phyloP scores from a whole-genome alignment of 2,113 vertebrate species.

The Hippocampus zosterae region DNA sequence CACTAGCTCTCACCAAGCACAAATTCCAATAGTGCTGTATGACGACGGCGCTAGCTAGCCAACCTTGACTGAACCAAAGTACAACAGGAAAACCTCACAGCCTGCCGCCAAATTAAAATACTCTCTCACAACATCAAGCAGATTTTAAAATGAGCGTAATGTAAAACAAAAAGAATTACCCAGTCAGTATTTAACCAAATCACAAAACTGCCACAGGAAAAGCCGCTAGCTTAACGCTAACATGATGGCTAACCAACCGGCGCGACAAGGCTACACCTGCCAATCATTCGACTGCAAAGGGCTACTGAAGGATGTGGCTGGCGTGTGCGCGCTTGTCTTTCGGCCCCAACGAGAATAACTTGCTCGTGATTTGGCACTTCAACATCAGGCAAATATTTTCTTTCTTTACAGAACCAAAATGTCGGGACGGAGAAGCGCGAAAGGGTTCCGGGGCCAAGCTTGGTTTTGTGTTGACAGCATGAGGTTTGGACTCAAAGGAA shows the following conservation, averaged over 20 bases:
- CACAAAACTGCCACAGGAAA: background rate
- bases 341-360: conserved; percentile 31
- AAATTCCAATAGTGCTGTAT: too few relatives aligned
- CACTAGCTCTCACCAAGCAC: too few relatives aligned
- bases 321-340: background rate
- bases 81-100: too few relatives aligned
- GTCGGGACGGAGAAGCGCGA: conserved; percentile 49
- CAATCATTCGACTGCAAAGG: background rate
- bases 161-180: background rate
- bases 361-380: conserved; percentile 45
- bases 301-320: background rate
- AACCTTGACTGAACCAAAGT: too few relatives aligned
- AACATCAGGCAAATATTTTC: conserved; percentile 42
- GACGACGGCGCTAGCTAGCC: too few relatives aligned
- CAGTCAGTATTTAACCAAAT: background rate
- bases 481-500: conserved; percentile 45
- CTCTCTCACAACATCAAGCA: too few relatives aligned
- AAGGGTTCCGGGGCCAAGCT: conserved; percentile 28
- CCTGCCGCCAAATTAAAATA: too few relatives aligned
- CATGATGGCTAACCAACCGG: background rate
- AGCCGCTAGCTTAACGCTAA: background rate
- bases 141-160: too few relatives aligned
- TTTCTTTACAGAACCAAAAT: conserved; percentile 56
- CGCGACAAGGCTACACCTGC: too few relatives aligned
- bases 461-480: conserved; percentile 13